A percentile compares a stretch with the other conserved stretches of the same genome.
Evolutionary conservation across 2,888 invertebrate genomes (phyloP).

Genomic region (Drosophila dives): DNA sequence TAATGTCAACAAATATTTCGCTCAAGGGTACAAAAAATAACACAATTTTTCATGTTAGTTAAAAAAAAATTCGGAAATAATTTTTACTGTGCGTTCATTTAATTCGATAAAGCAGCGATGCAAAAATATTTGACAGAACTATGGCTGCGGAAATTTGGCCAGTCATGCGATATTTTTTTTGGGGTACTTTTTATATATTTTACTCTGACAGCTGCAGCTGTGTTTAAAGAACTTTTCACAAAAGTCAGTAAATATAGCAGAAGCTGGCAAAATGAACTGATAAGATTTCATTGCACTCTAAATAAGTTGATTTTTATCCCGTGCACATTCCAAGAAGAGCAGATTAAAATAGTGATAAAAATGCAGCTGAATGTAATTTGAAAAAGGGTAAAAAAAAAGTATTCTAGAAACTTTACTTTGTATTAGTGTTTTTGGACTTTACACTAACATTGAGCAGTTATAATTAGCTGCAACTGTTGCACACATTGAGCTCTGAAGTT

Average conservation of each 20-base stretch:
- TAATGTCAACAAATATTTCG: not conserved
- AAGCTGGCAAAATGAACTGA: not conserved
- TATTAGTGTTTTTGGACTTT: not conserved
- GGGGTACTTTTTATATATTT: not conserved
- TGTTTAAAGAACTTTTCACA: conserved; percentile 19
- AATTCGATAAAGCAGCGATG: not conserved
- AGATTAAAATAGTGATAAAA: not conserved
- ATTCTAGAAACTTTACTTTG: not conserved
- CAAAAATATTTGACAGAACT: not conserved
- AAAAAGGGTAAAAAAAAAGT: not conserved
- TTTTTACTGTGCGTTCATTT: not conserved
- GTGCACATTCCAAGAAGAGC: not conserved
- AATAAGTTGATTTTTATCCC: conserved; percentile 11
- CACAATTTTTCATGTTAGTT: not conserved
- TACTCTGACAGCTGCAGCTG: not conserved
- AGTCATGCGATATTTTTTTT: not conserved
- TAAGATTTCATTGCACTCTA: conserved; percentile 7
- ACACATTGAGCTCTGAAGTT: conserved; percentile 26
- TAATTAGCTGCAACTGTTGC: conserved; percentile 34
- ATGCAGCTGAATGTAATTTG: not conserved
- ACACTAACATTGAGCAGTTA: conserved; percentile 18
- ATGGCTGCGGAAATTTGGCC: not conserved
- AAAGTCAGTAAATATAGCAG: not conserved
- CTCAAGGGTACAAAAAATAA: too few species aligned
- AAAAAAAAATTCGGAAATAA: not conserved